These are phyloP conservation scores for Stenchaetothrips biformis DNA, from an alignment of 2,888 invertebrate genomes.

Conservation along the genomic window DNA sequence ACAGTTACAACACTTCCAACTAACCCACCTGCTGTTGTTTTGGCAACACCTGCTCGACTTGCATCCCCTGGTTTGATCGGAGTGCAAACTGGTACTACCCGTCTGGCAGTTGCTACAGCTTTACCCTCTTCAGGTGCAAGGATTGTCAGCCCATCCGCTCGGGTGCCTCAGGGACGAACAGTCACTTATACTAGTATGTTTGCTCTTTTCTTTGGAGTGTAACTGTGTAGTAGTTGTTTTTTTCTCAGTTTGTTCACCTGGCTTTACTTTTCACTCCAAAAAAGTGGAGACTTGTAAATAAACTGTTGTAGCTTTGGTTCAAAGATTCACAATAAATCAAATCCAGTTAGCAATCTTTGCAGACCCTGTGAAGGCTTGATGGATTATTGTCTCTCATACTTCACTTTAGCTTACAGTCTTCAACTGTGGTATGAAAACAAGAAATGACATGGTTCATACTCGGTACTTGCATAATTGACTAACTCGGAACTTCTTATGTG, in stretches of 20 bases:
- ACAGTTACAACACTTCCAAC: constrained; percentile 29
- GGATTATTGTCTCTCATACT: background rate
- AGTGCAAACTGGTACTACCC: constrained; percentile 26
- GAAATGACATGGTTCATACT: background rate
- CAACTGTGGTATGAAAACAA: background rate
- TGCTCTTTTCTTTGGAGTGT: constrained; percentile 2
- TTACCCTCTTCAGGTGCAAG: constrained; percentile 14
- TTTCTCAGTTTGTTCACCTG: background rate
- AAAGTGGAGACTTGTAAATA: background rate
- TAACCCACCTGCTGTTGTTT: constrained; percentile 29
- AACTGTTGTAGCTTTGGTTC: background rate
- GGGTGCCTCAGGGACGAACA: constrained; percentile 22
- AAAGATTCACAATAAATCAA: background rate
- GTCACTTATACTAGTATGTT: constrained; percentile 20
- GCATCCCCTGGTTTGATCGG: constrained; percentile 29
- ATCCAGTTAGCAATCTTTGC: background rate
- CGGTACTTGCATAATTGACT: constrained; percentile 13
- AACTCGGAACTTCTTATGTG: background rate
- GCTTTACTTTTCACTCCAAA: background rate
- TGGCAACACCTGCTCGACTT: constrained; percentile 30
- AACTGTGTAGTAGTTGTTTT: background rate
- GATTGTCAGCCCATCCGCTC: constrained; percentile 7
- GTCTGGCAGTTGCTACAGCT: constrained; percentile 28
- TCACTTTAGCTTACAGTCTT: background rate
- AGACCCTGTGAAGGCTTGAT: background rate